Conservation (phyloP, 2,797 vertebrate species). For the Oreonectes daqikongensis region DNA sequence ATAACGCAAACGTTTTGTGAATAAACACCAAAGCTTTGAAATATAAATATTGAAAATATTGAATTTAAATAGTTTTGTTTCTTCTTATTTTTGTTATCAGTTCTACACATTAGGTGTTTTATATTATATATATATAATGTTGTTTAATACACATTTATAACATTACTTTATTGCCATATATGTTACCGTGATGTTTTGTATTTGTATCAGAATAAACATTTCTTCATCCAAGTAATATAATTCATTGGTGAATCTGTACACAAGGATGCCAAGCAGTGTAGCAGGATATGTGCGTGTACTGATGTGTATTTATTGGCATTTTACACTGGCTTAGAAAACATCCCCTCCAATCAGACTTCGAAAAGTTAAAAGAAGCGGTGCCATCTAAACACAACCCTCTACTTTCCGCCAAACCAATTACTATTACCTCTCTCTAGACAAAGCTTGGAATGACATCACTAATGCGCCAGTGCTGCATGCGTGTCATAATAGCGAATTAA, state of each 20-base stretch:
- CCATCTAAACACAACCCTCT: slow-evolving; percentile 64
- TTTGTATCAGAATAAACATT: background rate
- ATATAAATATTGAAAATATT: background rate
- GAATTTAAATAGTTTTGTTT: background rate
- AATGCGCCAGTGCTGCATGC: slow-evolving; percentile 50
- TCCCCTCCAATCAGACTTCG: background rate
- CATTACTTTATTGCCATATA: background rate
- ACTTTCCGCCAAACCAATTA: slow-evolving; percentile 55
- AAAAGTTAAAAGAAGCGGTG: slow-evolving; percentile 49
- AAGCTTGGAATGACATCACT: slow-evolving; percentile 52
- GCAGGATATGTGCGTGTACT: background rate
- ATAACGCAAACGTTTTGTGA: too few species aligned
- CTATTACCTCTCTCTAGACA: slow-evolving; percentile 52
- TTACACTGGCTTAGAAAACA: background rate
- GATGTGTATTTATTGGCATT: background rate
- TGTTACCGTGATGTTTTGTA: background rate
- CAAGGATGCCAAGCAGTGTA: background rate
- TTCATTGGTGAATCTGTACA: background rate
- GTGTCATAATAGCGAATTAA: slow-evolving; percentile 60
- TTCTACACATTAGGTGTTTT: background rate
- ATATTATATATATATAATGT: background rate
- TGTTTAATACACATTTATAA: background rate
- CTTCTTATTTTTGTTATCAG: background rate
- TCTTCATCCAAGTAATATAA: background rate
- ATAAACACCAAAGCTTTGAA: too few species aligned